Conservation (phyloP, 2,888 invertebrate genomes). For the Phymatocera aterrima region DNA sequence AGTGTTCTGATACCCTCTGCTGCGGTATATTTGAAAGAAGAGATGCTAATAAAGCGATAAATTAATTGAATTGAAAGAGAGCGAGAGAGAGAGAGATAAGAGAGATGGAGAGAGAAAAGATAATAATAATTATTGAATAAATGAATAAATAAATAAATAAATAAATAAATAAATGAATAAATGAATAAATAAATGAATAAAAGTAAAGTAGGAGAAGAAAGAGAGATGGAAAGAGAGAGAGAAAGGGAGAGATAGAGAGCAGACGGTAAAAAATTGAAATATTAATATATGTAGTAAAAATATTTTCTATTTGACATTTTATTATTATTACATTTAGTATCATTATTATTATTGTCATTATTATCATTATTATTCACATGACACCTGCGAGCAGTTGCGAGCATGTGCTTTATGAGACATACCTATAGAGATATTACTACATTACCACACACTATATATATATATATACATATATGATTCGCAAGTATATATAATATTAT, state of each 20-base stretch:
- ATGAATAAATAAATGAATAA: too few species aligned
- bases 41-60: slow-evolving; percentile 48
- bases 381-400: slow-evolving; percentile 19
- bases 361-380: slow-evolving; percentile 4
- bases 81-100: slow-evolving; percentile 47
- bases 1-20: slow-evolving; percentile 61
- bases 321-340: slow-evolving; percentile 52
- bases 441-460: too few species aligned
- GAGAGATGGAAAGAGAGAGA: slow-evolving; percentile 48
- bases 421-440: background rate
- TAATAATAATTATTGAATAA: slow-evolving; percentile 39
- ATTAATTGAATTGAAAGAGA: slow-evolving; percentile 2
- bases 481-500: background rate
- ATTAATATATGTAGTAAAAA: slow-evolving; percentile 67
- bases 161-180: too few species aligned
- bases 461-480: background rate
- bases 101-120: slow-evolving; percentile 37
- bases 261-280: slow-evolving; percentile 56
- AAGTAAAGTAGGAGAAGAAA: slow-evolving; percentile 50
- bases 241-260: slow-evolving; percentile 45
- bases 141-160: too few species aligned
- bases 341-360: slow-evolving; percentile 11
- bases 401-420: background rate
- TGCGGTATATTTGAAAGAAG: slow-evolving; percentile 40
- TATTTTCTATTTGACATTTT: slow-evolving; percentile 63